Conservation (phyloP, 2,113 vertebrate genomes). For the Cyphomyrus plagiostoma region DNA sequence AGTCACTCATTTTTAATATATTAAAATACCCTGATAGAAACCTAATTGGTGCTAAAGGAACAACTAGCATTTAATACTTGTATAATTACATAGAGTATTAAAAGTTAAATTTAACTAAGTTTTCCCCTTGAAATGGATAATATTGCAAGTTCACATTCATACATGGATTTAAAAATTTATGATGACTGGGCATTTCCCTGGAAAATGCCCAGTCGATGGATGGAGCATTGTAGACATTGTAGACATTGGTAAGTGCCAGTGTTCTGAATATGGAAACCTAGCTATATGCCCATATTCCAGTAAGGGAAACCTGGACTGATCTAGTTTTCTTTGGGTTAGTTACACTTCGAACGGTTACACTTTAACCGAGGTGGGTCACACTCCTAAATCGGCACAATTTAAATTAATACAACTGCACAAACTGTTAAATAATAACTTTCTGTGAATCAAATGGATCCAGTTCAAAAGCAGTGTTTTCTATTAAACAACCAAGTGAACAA, state of each 20-base stretch:
- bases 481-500: not conserved
- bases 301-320: not conserved
- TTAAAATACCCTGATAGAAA: not conserved
- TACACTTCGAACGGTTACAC: not conserved
- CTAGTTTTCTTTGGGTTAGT: not conserved
- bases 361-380: not conserved
- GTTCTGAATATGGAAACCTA: not conserved
- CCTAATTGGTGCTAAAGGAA: not conserved
- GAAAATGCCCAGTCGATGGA: not conserved
- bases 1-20: not conserved
- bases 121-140: not conserved
- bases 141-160: not conserved
- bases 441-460: not conserved
- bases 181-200: not conserved
- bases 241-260: not conserved
- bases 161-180: not conserved
- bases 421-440: not conserved
- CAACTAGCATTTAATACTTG: not conserved
- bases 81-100: not conserved
- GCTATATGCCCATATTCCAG: not conserved
- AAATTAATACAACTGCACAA: not conserved
- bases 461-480: not conserved
- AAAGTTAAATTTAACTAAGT: not conserved
- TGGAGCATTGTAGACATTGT: not conserved
- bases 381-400: not conserved